Evolutionary conservation across 2,888 invertebrate species (phyloP), one percentile per base, ranked within the genome.

Genomic region (Flexamia atlantica): DNA sequence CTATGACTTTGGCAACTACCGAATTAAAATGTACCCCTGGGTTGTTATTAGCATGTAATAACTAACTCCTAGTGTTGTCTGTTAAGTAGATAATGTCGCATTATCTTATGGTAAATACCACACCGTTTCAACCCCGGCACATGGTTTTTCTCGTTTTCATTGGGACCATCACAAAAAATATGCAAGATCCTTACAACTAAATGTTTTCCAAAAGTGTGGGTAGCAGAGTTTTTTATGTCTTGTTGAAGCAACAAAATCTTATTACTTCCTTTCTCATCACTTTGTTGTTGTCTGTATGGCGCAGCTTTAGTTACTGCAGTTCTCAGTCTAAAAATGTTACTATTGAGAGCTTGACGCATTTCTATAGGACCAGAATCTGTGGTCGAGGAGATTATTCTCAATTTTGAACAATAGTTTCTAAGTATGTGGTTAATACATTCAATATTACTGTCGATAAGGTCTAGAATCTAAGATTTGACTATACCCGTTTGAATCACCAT

Each of bases 401-500:
- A 20, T 57, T 85, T 85, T 17, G 42, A 60, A 25, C 83, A 80
- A 42, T 83, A 84, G 50, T 85, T 85, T n/a, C 85, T 53, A 14
- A 85, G 60, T 20, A 89, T 70, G 85, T 89, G 89, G 83, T 89
- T 89, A 5, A 53, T 83, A 83, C 89, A 89, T 85, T 89, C 89
- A 3, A 89, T 85, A 88, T 89, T 90, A 68, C 87, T 84, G 84
- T 0, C 85, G 12, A 85, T 89, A 89, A 0, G 88, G 87, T 28
- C 86, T 84, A 23, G 42, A 68, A 84, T 88, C 85, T 23, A 85
- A 7, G 7, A 89, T 86, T 86, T 86, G 87, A 64, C 86, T 85
- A 64, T 87, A 88, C 0, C 89, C 89, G 12, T 87, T 89, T 12
- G 88, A 88, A 83, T 90, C 90, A n/a, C 89, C 89, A 86, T 89